These are phyloP conservation scores for Lutraria lutraria DNA, from an alignment of 2,888 invertebrate genomes.

Conservation along the genomic window DNA sequence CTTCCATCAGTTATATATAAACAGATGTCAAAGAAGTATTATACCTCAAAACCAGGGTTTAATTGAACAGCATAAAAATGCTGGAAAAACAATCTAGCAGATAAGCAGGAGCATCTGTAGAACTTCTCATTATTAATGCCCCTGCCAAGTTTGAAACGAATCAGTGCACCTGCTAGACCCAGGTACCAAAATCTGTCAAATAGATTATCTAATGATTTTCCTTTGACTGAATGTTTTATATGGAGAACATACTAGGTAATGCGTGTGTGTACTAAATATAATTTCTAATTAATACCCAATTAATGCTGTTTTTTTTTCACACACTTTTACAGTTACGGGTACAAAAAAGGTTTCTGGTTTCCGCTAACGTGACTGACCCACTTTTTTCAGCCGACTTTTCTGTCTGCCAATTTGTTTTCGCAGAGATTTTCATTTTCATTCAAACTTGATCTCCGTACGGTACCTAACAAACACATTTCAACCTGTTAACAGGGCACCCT, in stretches of 20 bases:
- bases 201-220: not conserved
- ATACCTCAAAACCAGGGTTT: not conserved
- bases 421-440: too few relatives aligned
- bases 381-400: too few relatives aligned
- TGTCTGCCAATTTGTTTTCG: too few relatives aligned
- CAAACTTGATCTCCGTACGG: too few relatives aligned
- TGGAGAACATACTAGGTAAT: not conserved
- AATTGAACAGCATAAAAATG: not conserved
- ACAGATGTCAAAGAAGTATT: not conserved
- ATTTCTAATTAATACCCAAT: slow-evolving; percentile 9
- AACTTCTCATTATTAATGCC: not conserved
- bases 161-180: not conserved
- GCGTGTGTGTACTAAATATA: not conserved
- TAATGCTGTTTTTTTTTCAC: not conserved
- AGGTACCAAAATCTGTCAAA: not conserved
- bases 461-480: too few relatives aligned
- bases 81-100: not conserved
- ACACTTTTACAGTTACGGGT: too few relatives aligned
- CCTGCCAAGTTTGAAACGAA: slow-evolving; percentile 11
- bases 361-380: too few relatives aligned
- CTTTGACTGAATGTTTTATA: not conserved
- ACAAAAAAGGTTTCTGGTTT: too few relatives aligned
- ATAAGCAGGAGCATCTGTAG: not conserved
- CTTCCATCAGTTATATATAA: not conserved
- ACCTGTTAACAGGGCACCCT: too few relatives aligned